A percentile compares a stretch with the other conserved stretches of the same genome.
Conservation (phyloP, 1,140 invertebrate species). For the Lordiphosa clarofinis region DNA sequence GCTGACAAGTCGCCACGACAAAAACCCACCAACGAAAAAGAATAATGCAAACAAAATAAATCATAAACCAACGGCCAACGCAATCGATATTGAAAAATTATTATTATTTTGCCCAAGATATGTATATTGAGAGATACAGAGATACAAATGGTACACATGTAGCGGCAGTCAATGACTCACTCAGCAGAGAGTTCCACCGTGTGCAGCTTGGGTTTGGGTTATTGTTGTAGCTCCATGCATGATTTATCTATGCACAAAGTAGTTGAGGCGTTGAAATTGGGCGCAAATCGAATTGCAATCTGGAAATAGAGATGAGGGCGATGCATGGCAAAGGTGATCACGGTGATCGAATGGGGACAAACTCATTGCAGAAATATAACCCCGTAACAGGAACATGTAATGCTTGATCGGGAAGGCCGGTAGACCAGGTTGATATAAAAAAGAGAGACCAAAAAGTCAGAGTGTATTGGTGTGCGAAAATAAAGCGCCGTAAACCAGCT, state of each 20-base stretch:
- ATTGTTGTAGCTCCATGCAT: conserved; percentile 34
- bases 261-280: conserved; percentile 76
- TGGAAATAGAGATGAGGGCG: conserved; percentile 9
- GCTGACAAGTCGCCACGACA: conserved; percentile 27
- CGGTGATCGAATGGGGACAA: conserved; percentile 1
- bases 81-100: conserved; percentile 66
- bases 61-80: conserved; percentile 47
- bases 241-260: conserved; percentile 57
- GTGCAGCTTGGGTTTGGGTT: background rate
- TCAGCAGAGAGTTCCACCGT: conserved; percentile 14
- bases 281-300: conserved; percentile 69
- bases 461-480: too few species aligned
- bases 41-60: conserved; percentile 32
- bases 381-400: too few species aligned
- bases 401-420: too few species aligned
- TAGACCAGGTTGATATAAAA: too few species aligned
- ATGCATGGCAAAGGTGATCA: background rate
- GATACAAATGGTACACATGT: conserved; percentile 53
- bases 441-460: too few species aligned
- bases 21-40: conserved; percentile 19
- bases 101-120: conserved; percentile 49
- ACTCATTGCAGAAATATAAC: too few species aligned
- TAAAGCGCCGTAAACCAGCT: too few species aligned
- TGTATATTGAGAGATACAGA: conserved; percentile 42
- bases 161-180: conserved; percentile 63